Percentiles rank a stretch among this genome's conserved stretches.
Evolutionary conservation across 2,888 invertebrate genomes (phyloP).

Genomic region (Chydorus sphaericus): DNA sequence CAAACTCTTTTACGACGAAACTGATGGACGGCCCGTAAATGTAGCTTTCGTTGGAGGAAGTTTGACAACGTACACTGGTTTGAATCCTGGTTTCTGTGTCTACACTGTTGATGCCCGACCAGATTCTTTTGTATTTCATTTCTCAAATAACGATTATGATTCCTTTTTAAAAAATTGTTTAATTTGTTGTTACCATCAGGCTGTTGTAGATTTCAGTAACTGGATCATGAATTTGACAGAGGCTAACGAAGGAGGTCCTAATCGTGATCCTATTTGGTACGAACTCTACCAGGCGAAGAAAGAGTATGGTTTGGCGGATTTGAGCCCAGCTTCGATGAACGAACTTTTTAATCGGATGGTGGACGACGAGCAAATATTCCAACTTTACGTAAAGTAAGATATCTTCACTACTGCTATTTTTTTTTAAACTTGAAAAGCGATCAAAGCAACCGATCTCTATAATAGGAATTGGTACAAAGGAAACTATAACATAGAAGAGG

Average conservation of each 20-base stretch:
- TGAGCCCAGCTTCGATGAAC: slow-evolving; percentile 46
- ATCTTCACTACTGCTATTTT: slow-evolving; percentile 16
- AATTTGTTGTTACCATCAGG: slow-evolving; percentile 30
- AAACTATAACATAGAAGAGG: not conserved
- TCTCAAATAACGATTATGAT: too few species aligned
- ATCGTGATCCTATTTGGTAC: slow-evolving; percentile 50
- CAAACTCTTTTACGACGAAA: slow-evolving; percentile 29
- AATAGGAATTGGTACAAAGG: not conserved
- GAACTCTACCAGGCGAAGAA: slow-evolving; percentile 56
- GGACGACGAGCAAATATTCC: slow-evolving; percentile 36
- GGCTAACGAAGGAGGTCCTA: slow-evolving; percentile 42
- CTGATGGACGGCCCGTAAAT: slow-evolving; percentile 28
- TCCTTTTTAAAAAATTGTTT: not conserved
- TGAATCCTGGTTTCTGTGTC: slow-evolving; percentile 37
- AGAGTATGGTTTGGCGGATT: slow-evolving; percentile 42
- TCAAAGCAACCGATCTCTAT: not conserved
- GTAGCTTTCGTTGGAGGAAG: slow-evolving; percentile 34
- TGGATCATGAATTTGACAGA: slow-evolving; percentile 62
- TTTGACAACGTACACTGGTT: slow-evolving; percentile 34
- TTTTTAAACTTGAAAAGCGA: not conserved
- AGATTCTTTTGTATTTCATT: too few species aligned
- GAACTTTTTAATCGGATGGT: slow-evolving; percentile 44
- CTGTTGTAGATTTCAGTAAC: slow-evolving; percentile 48
- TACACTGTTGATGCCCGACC: slow-evolving; percentile 34
- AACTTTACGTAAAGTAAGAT: slow-evolving; percentile 37